These are phyloP conservation scores for Actinia tenebrosa DNA, from an alignment of 64 coral and sea anemone genomes.

Conservation along the genomic window DNA sequence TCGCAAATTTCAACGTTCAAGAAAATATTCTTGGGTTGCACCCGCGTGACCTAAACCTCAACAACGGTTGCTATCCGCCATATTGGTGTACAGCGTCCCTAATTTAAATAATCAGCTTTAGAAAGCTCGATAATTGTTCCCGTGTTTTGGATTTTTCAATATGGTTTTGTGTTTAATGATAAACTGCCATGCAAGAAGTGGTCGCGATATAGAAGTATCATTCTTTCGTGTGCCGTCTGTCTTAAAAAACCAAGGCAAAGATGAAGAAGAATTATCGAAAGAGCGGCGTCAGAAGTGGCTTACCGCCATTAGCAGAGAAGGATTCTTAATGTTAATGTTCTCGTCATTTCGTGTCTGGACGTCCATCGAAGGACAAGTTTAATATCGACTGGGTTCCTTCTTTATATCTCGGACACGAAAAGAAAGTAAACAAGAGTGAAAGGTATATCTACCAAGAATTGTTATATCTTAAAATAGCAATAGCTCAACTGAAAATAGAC, in stretches of 20 bases:
- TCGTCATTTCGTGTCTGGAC: constrained; percentile 11
- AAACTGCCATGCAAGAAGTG: neutral
- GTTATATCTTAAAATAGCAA: too few species aligned
- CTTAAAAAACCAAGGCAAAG: constrained; percentile 24
- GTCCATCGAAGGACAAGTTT: constrained; percentile 11
- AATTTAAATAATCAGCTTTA: neutral
- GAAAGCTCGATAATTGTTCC: neutral
- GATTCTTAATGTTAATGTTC: neutral
- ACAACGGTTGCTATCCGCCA: constrained; percentile 24
- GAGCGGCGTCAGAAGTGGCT: constrained; percentile 30
- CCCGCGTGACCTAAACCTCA: neutral
- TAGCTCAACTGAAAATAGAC: too few species aligned
- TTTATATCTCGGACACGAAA: neutral
- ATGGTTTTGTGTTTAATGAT: constrained; percentile 39
- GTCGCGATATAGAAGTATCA: neutral
- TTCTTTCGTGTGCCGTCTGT: constrained; percentile 27
- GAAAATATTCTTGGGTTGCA: too few species aligned
- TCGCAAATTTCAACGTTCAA: too few species aligned
- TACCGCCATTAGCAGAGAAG: constrained; percentile 26
- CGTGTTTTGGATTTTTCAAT: neutral
- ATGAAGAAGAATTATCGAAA: constrained; percentile 14
- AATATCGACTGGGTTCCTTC: constrained; percentile 24
- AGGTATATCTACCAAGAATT: too few species aligned
- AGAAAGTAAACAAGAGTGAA: too few species aligned
- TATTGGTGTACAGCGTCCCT: constrained; percentile 5